These are phyloP conservation scores for Eospalax fontanierii DNA, from an alignment of 2,797 vertebrate genomes.

Conservation along the genomic window DNA sequence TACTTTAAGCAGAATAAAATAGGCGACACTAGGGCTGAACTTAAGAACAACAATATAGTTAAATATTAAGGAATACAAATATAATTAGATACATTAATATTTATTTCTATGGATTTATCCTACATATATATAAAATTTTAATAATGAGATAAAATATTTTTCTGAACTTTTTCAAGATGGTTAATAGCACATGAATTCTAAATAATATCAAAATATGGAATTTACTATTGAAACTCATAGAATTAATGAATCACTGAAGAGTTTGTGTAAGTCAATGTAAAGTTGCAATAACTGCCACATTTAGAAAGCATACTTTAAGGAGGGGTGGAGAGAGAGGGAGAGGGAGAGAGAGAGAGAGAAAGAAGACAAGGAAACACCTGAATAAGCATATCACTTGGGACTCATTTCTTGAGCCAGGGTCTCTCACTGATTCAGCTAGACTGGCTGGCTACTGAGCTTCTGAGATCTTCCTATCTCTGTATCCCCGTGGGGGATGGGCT, in stretches of 20 bases:
- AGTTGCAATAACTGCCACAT: not conserved
- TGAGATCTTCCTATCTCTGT: not conserved
- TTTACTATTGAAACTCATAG: not conserved
- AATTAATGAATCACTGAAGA: constrained; percentile 10
- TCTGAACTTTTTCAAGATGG: not conserved
- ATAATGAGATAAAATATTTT: constrained; percentile 12
- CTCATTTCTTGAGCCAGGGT: not conserved
- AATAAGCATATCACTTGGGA: not conserved
- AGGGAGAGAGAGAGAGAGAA: not conserved
- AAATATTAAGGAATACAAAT: not conserved
- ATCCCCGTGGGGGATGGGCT: not conserved
- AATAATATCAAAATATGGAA: not conserved
- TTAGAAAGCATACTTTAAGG: not conserved
- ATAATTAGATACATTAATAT: not conserved
- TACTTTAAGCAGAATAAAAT: not conserved
- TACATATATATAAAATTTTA: not conserved
- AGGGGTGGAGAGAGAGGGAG: not conserved
- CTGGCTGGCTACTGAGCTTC: not conserved
- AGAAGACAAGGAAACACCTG: not conserved
- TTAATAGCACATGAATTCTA: not conserved
- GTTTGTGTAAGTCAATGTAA: not conserved
- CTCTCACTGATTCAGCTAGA: not conserved
- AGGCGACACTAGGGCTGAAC: not conserved
- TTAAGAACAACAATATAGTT: not conserved
- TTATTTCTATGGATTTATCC: not conserved